A percentile compares a stretch with the other conserved stretches of the same genome.
Conservation (phyloP, 1,140 invertebrate genomes). For the Papilio xuthus region DNA sequence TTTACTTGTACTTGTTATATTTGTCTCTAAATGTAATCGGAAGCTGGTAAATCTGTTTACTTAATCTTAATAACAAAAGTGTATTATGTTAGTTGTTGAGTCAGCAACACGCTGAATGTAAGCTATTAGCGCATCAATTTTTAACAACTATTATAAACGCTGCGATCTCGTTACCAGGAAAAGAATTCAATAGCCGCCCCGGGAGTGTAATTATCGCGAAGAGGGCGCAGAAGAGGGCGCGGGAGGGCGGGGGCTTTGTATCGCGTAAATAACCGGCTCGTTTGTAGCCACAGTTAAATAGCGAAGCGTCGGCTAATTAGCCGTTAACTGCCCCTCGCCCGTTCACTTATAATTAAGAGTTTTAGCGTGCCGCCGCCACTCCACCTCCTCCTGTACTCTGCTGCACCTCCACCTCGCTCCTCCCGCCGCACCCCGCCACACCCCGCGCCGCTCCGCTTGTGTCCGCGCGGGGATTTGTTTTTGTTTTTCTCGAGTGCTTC, state of each 20-base stretch:
- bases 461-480: conserved; percentile 14
- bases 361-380: conserved; percentile 2
- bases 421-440: not conserved
- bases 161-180: not conserved
- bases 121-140: not conserved
- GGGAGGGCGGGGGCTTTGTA: conserved; percentile 3
- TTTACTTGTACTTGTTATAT: too few species aligned
- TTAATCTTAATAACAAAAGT: not conserved
- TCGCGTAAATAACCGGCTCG: conserved; percentile 26
- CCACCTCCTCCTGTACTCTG: not conserved
- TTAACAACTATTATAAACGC: conserved; percentile 5
- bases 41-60: too few species aligned
- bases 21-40: too few species aligned
- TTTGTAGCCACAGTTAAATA: conserved; percentile 23
- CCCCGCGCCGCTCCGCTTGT: not conserved
- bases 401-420: not conserved
- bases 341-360: conserved; percentile 28
- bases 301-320: conserved; percentile 28
- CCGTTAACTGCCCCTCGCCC: conserved; percentile 21
- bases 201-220: conserved; percentile 2
- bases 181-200: conserved; percentile 3
- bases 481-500: conserved; percentile 23
- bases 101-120: not conserved
- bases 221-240: not conserved
- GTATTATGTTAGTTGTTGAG: not conserved